A percentile compares a stretch with the other conserved stretches of the same genome.
phyloP scores from a whole-genome alignment of 2,113 vertebrate species.

The Oxyruncus cristatus region DNA sequence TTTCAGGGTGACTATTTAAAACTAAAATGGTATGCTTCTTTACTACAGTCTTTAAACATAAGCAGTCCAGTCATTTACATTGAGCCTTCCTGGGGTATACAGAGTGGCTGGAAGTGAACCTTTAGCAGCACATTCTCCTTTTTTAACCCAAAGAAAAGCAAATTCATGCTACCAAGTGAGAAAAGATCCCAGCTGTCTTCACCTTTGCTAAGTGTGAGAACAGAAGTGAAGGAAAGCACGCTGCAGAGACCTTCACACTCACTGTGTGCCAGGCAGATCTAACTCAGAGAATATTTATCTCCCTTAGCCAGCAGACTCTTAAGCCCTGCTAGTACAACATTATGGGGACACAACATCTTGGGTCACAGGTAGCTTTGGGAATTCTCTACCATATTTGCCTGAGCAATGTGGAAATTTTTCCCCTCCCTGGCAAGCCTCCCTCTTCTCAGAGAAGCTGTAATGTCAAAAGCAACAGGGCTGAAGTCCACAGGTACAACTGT shows the following conservation, averaged over 20 bases:
- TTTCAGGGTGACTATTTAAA: background rate
- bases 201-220: background rate
- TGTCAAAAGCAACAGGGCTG: background rate
- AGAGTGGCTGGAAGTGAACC: background rate
- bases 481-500: background rate
- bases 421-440: background rate
- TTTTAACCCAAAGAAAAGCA: background rate
- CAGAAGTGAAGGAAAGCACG: background rate
- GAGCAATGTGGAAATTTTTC: background rate
- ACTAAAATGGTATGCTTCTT: background rate
- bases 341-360: background rate
- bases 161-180: background rate
- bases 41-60: background rate
- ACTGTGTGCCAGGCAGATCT: background rate
- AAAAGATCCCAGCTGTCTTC: background rate
- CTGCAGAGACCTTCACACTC: background rate
- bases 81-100: background rate
- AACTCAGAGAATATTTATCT: background rate
- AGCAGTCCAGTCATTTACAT: background rate
- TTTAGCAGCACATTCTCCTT: background rate
- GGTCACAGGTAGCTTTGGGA: background rate
- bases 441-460: background rate
- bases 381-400: background rate
- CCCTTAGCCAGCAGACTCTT: background rate
- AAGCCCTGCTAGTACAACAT: background rate